A percentile compares a stretch with the other conserved stretches of the same genome.
Evolutionary conservation across 53 echinoderm and acorn worm genomes (phyloP).

Genomic region (Arbacia lixula): DNA sequence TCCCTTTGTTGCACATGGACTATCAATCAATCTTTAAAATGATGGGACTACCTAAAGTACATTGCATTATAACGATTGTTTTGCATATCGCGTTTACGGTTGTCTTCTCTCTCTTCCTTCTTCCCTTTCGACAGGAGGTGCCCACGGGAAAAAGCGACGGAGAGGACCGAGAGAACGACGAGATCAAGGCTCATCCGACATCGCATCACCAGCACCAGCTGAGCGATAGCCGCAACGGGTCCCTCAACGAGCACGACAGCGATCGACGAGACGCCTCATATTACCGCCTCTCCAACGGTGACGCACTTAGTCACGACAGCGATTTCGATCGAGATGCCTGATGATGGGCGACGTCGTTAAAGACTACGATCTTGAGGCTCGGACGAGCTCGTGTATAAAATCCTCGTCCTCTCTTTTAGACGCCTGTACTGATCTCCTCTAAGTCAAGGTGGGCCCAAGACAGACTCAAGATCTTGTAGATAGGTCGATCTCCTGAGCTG

Average conservation of each 20-base stretch:
- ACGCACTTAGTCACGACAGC: conserved; percentile 37
- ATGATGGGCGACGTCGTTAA: not conserved
- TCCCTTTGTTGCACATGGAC: too few species aligned
- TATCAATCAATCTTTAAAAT: too few species aligned
- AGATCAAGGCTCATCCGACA: conserved; percentile 17
- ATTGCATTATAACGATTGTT: too few species aligned
- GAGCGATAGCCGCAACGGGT: conserved; percentile 39
- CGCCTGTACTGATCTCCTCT: too few species aligned
- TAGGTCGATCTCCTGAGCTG: too few species aligned
- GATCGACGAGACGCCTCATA: conserved; percentile 34
- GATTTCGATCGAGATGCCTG: conserved; percentile 48
- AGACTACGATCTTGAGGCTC: too few species aligned
- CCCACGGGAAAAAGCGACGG: conserved; percentile 53
- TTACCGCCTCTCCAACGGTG: conserved; percentile 33
- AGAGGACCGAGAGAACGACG: conserved; percentile 43
- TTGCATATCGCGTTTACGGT: too few species aligned
- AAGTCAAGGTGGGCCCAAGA: too few species aligned
- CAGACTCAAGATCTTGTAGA: too few species aligned
- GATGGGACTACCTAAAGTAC: too few species aligned
- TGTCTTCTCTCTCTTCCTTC: not conserved
- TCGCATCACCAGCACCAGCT: conserved; percentile 23
- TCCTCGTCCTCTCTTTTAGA: too few species aligned
- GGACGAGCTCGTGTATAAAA: too few species aligned
- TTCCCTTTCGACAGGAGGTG: conserved; percentile 30
- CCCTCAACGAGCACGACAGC: conserved; percentile 31